Evolutionary conservation across 2,113 vertebrate genomes (phyloP).

Genomic region (Microcebus murinus): DNA sequence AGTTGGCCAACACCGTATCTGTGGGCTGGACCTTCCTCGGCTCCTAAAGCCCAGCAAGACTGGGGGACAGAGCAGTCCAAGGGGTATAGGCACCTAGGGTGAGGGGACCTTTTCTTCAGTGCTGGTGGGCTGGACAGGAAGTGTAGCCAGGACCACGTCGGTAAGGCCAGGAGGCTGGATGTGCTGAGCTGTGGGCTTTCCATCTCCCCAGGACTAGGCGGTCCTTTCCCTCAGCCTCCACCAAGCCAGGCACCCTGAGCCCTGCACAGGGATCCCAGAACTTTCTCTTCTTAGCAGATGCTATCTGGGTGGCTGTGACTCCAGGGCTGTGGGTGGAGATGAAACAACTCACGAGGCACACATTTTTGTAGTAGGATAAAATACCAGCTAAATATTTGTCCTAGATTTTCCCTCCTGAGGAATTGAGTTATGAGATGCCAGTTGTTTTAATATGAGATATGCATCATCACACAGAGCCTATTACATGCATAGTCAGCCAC

Average conservation of each 20-base stretch:
- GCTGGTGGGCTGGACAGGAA: background rate
- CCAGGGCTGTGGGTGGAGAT: background rate
- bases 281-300: slow-evolving; percentile 30
- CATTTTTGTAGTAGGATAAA: slow-evolving; percentile 27
- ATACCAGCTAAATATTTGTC: slow-evolving; percentile 54
- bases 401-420: slow-evolving; percentile 16
- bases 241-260: background rate
- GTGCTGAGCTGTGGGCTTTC: background rate
- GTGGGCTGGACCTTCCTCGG: background rate
- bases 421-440: slow-evolving; percentile 37
- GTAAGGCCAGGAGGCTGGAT: background rate
- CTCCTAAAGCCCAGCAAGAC: background rate
- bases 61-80: background rate
- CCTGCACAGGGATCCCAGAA: background rate
- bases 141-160: too few species aligned
- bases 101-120: background rate
- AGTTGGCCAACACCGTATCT: background rate
- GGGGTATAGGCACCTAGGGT: fast-evolving
- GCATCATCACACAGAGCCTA: background rate
- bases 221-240: background rate
- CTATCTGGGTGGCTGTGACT: background rate
- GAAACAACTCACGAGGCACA: background rate
- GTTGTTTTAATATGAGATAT: slow-evolving; percentile 41
- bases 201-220: background rate
- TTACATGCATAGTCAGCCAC: background rate